Evolutionary conservation across 2,113 vertebrate species (phyloP), one percentile per base, ranked within the genome.

Genomic region (Xiphophorus maculatus): DNA sequence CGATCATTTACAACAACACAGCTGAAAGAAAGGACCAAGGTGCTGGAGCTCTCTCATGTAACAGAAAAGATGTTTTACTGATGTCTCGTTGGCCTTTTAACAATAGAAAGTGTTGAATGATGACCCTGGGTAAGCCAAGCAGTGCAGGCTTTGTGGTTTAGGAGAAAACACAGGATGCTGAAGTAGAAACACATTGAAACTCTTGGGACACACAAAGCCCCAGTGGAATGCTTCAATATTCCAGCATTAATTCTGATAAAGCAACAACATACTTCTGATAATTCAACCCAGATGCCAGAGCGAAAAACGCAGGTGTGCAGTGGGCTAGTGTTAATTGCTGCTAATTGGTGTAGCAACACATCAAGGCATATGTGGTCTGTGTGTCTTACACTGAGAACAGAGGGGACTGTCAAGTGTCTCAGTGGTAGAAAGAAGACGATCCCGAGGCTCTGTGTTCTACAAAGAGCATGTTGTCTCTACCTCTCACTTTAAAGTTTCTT

Each of bases 271-370:
- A 81, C 86, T 87, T 84, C 29, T 85, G 84, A 88, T 91, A 86
- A 91, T 85, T 82, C 87, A 74, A 40, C 86, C 90, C 91, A 92
- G 84, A 89, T 92, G 90, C 90, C 81, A 81, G 80, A 77, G 83
- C 89, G 87, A 80, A 84, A 89, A 85, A 85, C 87, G 76, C 93
- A 94, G 93, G 91, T 94, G 93, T 90, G 92, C 84, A 81, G 82
- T 79, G 84, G 83, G 87, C 87, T 86, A 66, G 92, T 94, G 94
- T 92, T 94, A 95, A 95, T 94, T 94, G 92, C 92, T 93, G 92
- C 88, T 95, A 95, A 95, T 94, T 95, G 92, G 89, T 91, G 92
- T 88, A 90, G 90, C 90, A 82, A 92, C 91, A 90, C 90, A 76
- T 92, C 83, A 87, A 91, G 77, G 77, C 87, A 85, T 85, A 85